Evolutionary conservation across 37 sponge, comb jelly and placozoan genomes (phyloP).

Genomic region (Aplysina aerophoba): DNA sequence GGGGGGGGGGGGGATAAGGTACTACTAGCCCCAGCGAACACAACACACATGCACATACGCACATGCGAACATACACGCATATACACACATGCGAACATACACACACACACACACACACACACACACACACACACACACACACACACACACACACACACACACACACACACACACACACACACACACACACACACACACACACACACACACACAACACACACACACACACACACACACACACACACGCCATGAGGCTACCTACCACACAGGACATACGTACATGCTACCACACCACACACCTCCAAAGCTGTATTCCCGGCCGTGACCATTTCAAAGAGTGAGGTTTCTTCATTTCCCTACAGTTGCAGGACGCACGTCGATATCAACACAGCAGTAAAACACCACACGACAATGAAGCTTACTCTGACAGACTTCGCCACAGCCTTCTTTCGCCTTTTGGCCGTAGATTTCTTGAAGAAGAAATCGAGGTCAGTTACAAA

Average conservation of each 20-base stretch:
- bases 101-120: constrained; percentile 37
- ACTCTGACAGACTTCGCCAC: too few species aligned
- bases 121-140: constrained; percentile 30
- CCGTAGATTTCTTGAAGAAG: too few species aligned
- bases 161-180: constrained; percentile 37
- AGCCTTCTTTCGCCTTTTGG: too few species aligned
- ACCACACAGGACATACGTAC: constrained; percentile 14
- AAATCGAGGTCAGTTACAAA: too few species aligned
- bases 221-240: constrained; percentile 27
- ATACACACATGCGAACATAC: constrained; percentile 9
- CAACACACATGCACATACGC: constrained; percentile 5
- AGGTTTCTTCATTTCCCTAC: neutral
- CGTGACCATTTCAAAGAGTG: constrained; percentile 25
- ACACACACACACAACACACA: constrained; percentile 19
- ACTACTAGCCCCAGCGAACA: neutral
- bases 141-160: constrained; percentile 37
- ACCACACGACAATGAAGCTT: too few species aligned
- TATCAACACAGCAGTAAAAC: too few species aligned
- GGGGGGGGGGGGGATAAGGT: neutral
- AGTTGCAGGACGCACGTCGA: too few species aligned
- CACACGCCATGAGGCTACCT: neutral
- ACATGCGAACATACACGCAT: constrained; percentile 7
- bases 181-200: constrained; percentile 33
- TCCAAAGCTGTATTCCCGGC: neutral
- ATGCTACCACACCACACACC: constrained; percentile 11